Evolutionary conservation across 2,888 invertebrate genomes (phyloP).

Genomic region (Orthosia incerta): DNA sequence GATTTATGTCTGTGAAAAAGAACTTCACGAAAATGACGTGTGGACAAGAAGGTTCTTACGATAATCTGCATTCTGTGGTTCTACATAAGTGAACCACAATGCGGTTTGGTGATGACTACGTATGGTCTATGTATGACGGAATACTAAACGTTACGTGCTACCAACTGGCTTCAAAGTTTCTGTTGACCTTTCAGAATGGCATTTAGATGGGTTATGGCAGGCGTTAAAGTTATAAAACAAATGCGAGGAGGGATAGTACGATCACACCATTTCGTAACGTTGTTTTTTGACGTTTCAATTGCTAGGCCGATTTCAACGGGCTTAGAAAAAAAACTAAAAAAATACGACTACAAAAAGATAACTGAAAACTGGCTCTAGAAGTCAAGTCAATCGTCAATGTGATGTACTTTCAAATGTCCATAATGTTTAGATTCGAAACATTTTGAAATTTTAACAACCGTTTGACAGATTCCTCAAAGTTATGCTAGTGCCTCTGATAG

Average conservation of each 20-base stretch:
- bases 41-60: conserved; percentile 20
- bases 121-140: conserved; percentile 5
- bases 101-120: conserved; percentile 31
- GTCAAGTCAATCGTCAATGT: too few relatives aligned
- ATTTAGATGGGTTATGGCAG: conserved; percentile 17
- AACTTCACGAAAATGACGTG: conserved; percentile 25
- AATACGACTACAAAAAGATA: not conserved
- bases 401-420: too few relatives aligned
- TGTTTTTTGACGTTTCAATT: too few relatives aligned
- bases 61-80: conserved; percentile 20
- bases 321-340: not conserved
- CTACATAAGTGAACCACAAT: conserved; percentile 14
- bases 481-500: too few relatives aligned
- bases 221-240: conserved; percentile 11
- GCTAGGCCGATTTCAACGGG: too few relatives aligned
- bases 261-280: not conserved
- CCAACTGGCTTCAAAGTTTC: not conserved
- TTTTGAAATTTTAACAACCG: too few relatives aligned
- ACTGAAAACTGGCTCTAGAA: too few relatives aligned
- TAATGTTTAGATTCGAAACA: too few relatives aligned
- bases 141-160: conserved; percentile 13
- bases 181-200: conserved; percentile 19
- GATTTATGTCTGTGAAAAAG: not conserved
- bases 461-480: too few relatives aligned
- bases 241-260: not conserved